phyloP scores from a whole-genome alignment of 2,888 invertebrate genomes.

The Diarsia mendica region DNA sequence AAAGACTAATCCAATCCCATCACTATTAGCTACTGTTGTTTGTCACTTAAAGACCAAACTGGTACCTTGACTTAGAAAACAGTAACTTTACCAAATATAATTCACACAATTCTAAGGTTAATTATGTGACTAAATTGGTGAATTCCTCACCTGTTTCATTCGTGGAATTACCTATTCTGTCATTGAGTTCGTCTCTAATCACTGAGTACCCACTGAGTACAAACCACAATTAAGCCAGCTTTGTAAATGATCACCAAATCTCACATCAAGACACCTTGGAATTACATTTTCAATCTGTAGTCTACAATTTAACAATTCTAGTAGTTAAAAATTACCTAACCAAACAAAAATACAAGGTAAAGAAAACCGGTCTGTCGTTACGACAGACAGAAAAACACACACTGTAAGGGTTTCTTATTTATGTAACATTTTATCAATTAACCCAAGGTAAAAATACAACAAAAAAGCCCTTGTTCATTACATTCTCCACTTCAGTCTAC shows the following conservation, averaged over 20 bases:
- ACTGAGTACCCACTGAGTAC: conserved; percentile 21
- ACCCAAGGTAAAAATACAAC: not conserved
- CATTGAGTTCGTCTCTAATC: conserved; percentile 34
- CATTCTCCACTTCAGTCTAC: not conserved
- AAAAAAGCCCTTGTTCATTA: not conserved
- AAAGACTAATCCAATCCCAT: not conserved
- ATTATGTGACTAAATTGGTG: conserved; percentile 37
- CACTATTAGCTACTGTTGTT: not conserved
- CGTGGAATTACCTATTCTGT: conserved; percentile 38
- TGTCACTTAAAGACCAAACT: not conserved
- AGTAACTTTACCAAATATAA: conserved; percentile 15
- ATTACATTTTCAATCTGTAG: conserved; percentile 1
- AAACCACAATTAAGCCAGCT: conserved; percentile 20
- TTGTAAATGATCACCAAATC: conserved; percentile 24
- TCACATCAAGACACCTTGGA: conserved; percentile 3
- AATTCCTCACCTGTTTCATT: conserved; percentile 43
- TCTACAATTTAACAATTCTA: not conserved
- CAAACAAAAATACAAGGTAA: not conserved
- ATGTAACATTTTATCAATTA: not conserved
- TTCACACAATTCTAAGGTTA: conserved; percentile 39
- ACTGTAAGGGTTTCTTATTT: not conserved
- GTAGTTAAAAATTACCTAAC: not conserved
- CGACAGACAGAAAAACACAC: not conserved
- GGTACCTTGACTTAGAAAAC: conserved; percentile 18
- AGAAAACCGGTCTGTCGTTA: not conserved